A percentile compares a stretch with the other conserved stretches of the same genome.
Conservation (phyloP, 2,888 invertebrate species). For the Rhynchonema sp. region DNA sequence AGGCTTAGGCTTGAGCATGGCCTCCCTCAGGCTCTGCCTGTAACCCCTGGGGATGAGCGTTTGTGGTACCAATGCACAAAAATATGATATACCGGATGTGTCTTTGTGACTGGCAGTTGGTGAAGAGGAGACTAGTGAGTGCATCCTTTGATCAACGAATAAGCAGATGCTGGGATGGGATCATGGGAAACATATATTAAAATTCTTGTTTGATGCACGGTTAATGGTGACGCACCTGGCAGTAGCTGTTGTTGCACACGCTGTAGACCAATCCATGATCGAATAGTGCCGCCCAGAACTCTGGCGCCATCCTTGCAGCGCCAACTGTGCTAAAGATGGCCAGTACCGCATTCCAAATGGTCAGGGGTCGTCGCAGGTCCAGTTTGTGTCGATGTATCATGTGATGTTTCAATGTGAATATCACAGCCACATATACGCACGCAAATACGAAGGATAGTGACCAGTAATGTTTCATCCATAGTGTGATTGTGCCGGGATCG, state of each 20-base stretch:
- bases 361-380: conserved; percentile 39
- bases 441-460: conserved; percentile 27
- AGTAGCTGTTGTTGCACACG: background rate
- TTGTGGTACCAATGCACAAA: too few relatives aligned
- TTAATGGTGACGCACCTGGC: too few relatives aligned
- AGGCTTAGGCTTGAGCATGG: background rate
- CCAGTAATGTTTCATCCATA: conserved; percentile 86
- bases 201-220: too few relatives aligned
- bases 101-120: too few relatives aligned
- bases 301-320: conserved; percentile 3
- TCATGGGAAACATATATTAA: too few relatives aligned
- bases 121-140: too few relatives aligned
- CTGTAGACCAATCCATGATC: background rate
- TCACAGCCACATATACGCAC: conserved; percentile 70
- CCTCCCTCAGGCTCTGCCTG: background rate
- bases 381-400: conserved; percentile 13
- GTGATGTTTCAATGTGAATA: conserved; percentile 51
- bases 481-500: conserved; percentile 62
- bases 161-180: too few relatives aligned
- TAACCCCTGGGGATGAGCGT: background rate
- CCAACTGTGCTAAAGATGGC: conserved; percentile 55
- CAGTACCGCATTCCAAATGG: conserved; percentile 73
- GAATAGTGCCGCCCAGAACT: conserved; percentile 9
- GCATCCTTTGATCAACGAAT: too few relatives aligned
- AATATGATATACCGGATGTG: too few relatives aligned